These are phyloP conservation scores for Irena cyanogastra DNA, from an alignment of 2,113 vertebrate species.

Conservation along the genomic window DNA sequence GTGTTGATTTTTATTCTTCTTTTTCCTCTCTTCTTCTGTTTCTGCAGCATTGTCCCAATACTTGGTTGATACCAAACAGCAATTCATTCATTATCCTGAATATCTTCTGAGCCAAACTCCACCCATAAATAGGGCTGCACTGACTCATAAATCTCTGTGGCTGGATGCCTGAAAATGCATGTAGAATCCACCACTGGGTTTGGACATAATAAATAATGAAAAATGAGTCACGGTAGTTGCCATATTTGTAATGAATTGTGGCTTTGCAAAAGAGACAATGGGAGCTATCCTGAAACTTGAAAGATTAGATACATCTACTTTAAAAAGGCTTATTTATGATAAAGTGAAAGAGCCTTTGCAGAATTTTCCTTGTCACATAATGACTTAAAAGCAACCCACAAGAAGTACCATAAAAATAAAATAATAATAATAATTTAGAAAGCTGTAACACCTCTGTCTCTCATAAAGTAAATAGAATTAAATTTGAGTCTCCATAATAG, in stretches of 20 bases:
- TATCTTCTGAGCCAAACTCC: constrained; percentile 33
- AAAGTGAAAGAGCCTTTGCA: not conserved
- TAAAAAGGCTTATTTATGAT: not conserved
- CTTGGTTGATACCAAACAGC: constrained; percentile 2
- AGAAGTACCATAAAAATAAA: not conserved
- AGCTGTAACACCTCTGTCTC: not conserved
- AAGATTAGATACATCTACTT: constrained; percentile 15
- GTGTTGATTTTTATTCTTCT: not conserved
- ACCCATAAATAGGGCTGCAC: constrained; percentile 45
- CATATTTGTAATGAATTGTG: constrained; percentile 52
- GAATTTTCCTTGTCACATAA: not conserved
- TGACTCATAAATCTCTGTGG: constrained; percentile 54
- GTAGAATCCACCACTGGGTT: constrained; percentile 7
- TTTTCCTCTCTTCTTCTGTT: not conserved
- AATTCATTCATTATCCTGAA: constrained; percentile 40
- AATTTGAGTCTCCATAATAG: not conserved
- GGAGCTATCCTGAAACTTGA: not conserved
- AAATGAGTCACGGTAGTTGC: constrained; percentile 27
- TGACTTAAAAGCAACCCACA: not conserved
- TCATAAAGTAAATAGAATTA: not conserved
- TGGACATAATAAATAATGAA: constrained; percentile 56
- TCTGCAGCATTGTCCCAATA: not conserved
- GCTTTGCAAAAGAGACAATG: constrained; percentile 15
- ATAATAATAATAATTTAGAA: not conserved
- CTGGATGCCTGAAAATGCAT: not conserved